Base-by-base conservation (phyloP, 2,113 vertebrate species). In the Zosterops japonicus region DNA sequence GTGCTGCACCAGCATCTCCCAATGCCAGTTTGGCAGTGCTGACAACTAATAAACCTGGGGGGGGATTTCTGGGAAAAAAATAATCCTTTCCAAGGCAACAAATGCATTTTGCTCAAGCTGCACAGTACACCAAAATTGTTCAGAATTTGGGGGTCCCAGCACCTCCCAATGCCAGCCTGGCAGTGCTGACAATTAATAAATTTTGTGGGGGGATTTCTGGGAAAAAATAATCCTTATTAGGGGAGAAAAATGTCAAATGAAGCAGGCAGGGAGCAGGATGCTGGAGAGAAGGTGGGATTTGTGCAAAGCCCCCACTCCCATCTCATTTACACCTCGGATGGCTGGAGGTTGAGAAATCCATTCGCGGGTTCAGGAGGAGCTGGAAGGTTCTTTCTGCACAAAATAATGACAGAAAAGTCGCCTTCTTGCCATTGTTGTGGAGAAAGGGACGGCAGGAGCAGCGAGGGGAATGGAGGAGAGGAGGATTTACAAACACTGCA, bases 311-410 rank as follows among this genome's bases (percentile, higher is more conserved):
- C 78, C 71, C 5, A 17, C 89, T 89, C 85, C 78, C 22, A 24
- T 71, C 89, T 95, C 93, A 96, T 96, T 97, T 95, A 72, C 94
- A 95, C 94, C 89, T 95, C 4, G 42, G 74, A 22, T 7, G 42
- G 93, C 70, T 91, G 70, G 36, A 89, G 95, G 91, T 76, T 76
- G 87, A 95, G 89, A 97, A 96, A 96, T 83, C 95, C 89, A 96
- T 97, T 97, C 7, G 8, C 91, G 5, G 81, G 91, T 96, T 94
- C 95, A 91, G 89, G 69, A 96, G 87, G 92, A 96, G 82, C 6
- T n/a, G 2, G 89, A 76, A 90, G 81, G 93, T 69, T 91, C 82
- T 64, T 76, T 60, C 74, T 65, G 83, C 35, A 36, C 46, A 42
- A 86, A 85, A 80, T 80, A 65, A 96, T 20, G 59, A n/a, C 20